phyloP scores from a whole-genome alignment of 2,113 vertebrate species.

The Oreocharis arfaki region DNA sequence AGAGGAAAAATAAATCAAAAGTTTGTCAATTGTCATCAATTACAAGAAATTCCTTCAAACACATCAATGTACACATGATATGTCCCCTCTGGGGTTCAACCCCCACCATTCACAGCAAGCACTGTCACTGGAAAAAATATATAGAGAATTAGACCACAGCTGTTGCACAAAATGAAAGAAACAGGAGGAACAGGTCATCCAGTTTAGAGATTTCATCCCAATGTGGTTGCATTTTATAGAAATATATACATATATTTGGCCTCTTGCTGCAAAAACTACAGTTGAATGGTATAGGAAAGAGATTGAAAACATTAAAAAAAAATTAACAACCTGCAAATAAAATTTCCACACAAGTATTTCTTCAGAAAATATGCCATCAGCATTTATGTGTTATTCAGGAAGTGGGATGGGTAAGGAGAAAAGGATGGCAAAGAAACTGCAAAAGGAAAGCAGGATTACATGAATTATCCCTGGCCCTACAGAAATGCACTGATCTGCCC shows the following conservation, averaged over 20 bases:
- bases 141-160: constrained; percentile 61
- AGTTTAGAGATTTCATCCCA: constrained; percentile 47
- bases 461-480: constrained; percentile 60
- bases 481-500: constrained; percentile 32
- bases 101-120: constrained; percentile 57
- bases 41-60: constrained; percentile 78
- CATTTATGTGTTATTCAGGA: background rate
- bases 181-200: constrained; percentile 26
- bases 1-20: constrained; percentile 96
- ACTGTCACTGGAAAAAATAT: constrained; percentile 60
- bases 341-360: constrained; percentile 7
- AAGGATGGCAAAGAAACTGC: background rate
- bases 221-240: background rate
- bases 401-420: background rate
- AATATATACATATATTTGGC: constrained; percentile 8
- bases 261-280: constrained; percentile 58
- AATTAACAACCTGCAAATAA: background rate
- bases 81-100: constrained; percentile 47
- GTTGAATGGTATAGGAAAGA: constrained; percentile 52
- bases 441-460: constrained; percentile 53
- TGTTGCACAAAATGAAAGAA: constrained; percentile 46
- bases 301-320: constrained; percentile 35
- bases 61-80: constrained; percentile 80
- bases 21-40: constrained; percentile 86
- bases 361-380: constrained; percentile 10